phyloP scores from a whole-genome alignment of 92 coral and sea anemone genomes.

The Epizoanthus scotinus region DNA sequence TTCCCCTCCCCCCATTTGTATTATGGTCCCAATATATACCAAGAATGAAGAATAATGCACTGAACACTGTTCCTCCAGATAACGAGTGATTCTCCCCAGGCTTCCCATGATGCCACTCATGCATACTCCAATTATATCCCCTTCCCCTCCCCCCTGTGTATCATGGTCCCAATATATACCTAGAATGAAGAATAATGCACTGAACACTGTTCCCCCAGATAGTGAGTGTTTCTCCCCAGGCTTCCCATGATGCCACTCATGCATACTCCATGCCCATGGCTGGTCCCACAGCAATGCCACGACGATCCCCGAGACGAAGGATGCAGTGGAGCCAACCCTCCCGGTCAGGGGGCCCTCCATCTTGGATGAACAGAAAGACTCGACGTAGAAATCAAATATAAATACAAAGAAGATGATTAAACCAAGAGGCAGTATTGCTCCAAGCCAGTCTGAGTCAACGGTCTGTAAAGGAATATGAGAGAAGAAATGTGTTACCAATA shows the following conservation, averaged over 20 bases:
- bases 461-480: constrained; percentile 55
- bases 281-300: constrained; percentile 90
- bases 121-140: too few species aligned
- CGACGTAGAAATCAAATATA: constrained; percentile 91
- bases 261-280: constrained; percentile 92
- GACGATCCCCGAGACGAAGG: constrained; percentile 81
- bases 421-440: constrained; percentile 70
- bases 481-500: not conserved
- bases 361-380: constrained; percentile 89
- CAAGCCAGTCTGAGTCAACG: constrained; percentile 75
- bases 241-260: constrained; percentile 92
- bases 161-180: constrained; percentile 54
- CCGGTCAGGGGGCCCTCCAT: constrained; percentile 79
- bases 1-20: too few species aligned
- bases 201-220: constrained; percentile 89
- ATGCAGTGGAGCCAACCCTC: constrained; percentile 85
- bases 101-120: too few species aligned
- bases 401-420: constrained; percentile 73
- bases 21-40: too few species aligned
- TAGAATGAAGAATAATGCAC: constrained; percentile 83
- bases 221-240: constrained; percentile 83
- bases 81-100: too few species aligned
- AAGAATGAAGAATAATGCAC: too few species aligned
- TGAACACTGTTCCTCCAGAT: too few species aligned
- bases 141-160: not conserved